Percentiles rank a stretch among this genome's conserved stretches.
Evolutionary conservation across 2,888 invertebrate species (phyloP).

Genomic region (Cheilosia soror): DNA sequence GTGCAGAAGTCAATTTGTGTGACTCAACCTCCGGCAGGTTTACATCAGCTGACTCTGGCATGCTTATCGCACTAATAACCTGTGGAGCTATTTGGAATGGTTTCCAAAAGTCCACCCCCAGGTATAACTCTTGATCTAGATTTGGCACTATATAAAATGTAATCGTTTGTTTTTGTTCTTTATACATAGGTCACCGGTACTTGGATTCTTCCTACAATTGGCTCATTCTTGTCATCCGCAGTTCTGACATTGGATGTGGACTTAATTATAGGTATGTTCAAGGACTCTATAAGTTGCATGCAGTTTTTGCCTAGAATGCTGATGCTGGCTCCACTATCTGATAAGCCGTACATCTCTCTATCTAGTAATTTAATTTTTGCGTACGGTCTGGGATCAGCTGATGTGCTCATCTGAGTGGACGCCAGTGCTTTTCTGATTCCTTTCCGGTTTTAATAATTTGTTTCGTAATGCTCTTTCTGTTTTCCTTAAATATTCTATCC

Average conservation of each 20-base stretch:
- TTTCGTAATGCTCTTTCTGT: not conserved
- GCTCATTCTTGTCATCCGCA: not conserved
- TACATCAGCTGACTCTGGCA: no score
- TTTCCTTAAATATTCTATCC: not conserved
- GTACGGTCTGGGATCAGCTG: not conserved
- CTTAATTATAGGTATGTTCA: not conserved
- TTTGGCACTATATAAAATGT: not conserved
- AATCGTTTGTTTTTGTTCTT: not conserved
- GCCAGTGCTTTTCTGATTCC: not conserved
- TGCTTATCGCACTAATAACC: no score
- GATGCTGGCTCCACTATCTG: not conserved
- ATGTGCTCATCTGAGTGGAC: no score
- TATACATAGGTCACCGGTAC: not conserved
- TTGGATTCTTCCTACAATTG: not conserved
- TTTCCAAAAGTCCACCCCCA: not conserved
- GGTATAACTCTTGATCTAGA: not conserved
- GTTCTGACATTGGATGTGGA: no score
- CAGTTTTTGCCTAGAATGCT: conserved; percentile 1
- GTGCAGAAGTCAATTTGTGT: not conserved
- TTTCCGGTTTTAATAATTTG: not conserved
- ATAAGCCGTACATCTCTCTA: no score
- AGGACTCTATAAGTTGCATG: not conserved
- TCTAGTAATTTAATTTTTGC: not conserved
- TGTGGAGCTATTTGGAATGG: not conserved
- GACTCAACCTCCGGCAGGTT: not conserved